These are phyloP conservation scores for Morelia viridis DNA, from an alignment of 2,797 vertebrate genomes.

Conservation along the genomic window DNA sequence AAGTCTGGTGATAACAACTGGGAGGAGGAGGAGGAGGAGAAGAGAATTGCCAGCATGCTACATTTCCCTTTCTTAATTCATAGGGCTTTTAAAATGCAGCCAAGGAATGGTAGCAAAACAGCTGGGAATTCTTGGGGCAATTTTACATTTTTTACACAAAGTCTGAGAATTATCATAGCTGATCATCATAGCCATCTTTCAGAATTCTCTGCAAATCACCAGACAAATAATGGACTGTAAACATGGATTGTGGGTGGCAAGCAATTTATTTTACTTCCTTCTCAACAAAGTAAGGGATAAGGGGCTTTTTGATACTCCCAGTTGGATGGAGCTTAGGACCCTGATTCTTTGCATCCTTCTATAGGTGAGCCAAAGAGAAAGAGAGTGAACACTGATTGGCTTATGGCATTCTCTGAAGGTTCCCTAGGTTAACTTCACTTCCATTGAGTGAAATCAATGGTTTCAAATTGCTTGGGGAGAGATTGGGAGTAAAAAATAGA, in stretches of 20 bases:
- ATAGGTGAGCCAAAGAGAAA: no score
- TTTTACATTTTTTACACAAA: background rate
- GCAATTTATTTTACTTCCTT: background rate
- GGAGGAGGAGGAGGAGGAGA: background rate
- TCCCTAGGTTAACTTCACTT: background rate
- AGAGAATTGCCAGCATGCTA: background rate
- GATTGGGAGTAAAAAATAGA: background rate
- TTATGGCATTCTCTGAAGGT: no score
- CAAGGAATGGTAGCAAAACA: background rate
- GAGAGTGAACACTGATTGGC: no score
- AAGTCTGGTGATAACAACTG: background rate
- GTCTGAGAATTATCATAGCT: background rate
- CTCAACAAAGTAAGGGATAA: background rate
- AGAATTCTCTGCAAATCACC: background rate
- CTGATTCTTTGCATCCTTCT: no score
- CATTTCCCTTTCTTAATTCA: background rate
- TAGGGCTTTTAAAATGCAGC: background rate
- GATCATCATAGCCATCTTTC: background rate
- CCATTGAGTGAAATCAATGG: background rate
- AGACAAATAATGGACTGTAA: background rate
- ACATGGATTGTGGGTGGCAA: background rate
- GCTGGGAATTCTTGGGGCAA: background rate
- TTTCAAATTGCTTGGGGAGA: background rate
- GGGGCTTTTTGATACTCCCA: no score
- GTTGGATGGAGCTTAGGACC: no score